Evolutionary conservation across 2,888 invertebrate genomes (phyloP).

Genomic region (Nomada flava): DNA sequence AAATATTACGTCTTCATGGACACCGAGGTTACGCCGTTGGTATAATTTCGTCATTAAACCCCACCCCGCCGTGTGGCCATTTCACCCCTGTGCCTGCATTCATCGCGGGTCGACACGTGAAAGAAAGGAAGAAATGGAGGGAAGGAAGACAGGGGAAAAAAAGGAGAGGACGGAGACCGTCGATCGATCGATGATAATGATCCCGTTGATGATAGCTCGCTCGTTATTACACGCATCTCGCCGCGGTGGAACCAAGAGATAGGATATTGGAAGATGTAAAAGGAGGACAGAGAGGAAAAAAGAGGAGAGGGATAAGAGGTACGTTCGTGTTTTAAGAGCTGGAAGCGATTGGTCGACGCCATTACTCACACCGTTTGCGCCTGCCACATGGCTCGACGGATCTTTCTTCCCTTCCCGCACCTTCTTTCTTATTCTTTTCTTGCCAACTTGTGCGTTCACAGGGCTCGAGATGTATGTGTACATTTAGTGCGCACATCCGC

Average conservation of each 20-base stretch:
- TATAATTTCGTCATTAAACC: conserved; percentile 79
- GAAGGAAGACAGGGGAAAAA: background rate
- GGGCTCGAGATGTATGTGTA: too few relatives aligned
- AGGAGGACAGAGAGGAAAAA: conserved; percentile 3
- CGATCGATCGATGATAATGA: conserved; percentile 76
- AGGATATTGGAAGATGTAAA: conserved; percentile 22
- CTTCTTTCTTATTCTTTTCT: conserved; percentile 14
- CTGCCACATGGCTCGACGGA: conserved; percentile 78
- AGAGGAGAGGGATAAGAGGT: conserved; percentile 58
- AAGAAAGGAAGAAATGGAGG: conserved; percentile 21
- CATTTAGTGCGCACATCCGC: too few relatives aligned
- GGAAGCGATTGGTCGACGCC: conserved; percentile 77
- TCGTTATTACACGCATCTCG: conserved; percentile 73
- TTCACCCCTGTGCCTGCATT: conserved; percentile 31
- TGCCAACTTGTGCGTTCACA: conserved; percentile 21
- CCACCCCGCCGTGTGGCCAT: conserved; percentile 1
- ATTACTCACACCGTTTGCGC: conserved; percentile 80
- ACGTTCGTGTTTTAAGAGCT: conserved; percentile 73
- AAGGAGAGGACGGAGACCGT: conserved; percentile 37
- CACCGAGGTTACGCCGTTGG: conserved; percentile 61
- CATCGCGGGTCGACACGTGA: conserved; percentile 25
- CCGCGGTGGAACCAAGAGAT: conserved; percentile 30
- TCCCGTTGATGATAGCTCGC: conserved; percentile 78
- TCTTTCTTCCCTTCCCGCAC: conserved; percentile 61
- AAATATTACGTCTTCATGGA: conserved; percentile 71